Percentiles rank a stretch among this genome's conserved stretches.
These are phyloP conservation scores for Macrophya alboannulata DNA, from an alignment of 2,888 invertebrate species.

Conservation along the genomic window DNA sequence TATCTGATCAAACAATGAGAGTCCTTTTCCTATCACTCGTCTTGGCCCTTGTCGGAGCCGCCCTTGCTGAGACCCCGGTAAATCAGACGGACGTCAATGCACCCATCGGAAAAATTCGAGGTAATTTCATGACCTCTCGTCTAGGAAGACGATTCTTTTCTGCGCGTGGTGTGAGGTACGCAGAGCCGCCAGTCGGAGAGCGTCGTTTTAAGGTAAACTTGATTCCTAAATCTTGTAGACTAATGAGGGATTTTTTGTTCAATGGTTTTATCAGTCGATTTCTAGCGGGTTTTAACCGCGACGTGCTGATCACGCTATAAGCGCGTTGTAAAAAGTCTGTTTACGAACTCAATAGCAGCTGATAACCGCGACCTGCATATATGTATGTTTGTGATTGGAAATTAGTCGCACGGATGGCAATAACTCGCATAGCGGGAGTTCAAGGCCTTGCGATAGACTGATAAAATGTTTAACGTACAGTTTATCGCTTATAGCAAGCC, in stretches of 20 bases:
- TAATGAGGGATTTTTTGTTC: not conserved
- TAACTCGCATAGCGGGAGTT: not conserved
- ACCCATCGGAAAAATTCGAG: conserved; percentile 67
- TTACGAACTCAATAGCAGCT: not conserved
- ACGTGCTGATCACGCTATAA: not conserved
- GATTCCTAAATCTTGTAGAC: not conserved
- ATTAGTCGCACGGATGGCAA: not conserved
- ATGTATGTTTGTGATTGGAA: not conserved
- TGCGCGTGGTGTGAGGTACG: conserved; percentile 71
- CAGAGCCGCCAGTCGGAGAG: conserved; percentile 68
- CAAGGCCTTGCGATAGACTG: not conserved
- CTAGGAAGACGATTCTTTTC: conserved; percentile 68
- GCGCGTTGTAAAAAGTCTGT: not conserved
- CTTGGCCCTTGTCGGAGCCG: not conserved
- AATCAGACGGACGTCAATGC: conserved; percentile 53
- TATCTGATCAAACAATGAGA: not conserved
- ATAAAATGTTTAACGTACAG: not conserved
- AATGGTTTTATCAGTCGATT: not conserved
- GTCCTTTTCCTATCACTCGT: not conserved
- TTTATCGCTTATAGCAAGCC: conserved; percentile 78
- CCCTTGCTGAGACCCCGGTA: not conserved
- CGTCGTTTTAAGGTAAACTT: conserved; percentile 68
- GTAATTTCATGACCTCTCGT: conserved; percentile 67
- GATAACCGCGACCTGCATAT: not conserved
- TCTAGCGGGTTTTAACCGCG: not conserved